Conservation (phyloP, 2,113 vertebrate genomes). For the Oryzias curvinotus region DNA sequence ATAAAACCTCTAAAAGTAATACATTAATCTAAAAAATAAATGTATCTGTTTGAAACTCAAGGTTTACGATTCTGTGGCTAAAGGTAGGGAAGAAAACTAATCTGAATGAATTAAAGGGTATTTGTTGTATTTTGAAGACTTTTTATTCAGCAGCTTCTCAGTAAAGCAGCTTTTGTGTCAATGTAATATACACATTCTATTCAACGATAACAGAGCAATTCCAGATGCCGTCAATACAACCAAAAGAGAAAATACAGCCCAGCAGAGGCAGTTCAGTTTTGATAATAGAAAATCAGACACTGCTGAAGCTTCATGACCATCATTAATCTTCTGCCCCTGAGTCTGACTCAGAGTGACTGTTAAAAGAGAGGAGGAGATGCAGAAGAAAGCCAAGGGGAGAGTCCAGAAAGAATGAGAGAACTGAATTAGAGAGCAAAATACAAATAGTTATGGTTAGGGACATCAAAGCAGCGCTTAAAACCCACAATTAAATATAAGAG, state of each 20-base stretch:
- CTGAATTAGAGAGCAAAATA: conserved; percentile 40
- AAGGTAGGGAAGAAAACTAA: neutral
- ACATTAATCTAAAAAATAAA: no score
- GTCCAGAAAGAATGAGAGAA: conserved; percentile 38
- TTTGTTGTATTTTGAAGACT: neutral
- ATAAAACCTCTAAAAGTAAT: no score
- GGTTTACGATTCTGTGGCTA: neutral
- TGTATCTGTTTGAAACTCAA: no score
- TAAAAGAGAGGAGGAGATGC: conserved; percentile 46
- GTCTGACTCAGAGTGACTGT: conserved; percentile 48
- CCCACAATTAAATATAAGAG: conserved; percentile 31
- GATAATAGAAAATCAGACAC: conserved; percentile 71
- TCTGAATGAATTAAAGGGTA: neutral
- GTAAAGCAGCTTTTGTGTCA: conserved; percentile 8
- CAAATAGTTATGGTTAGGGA: neutral
- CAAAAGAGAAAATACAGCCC: conserved; percentile 52
- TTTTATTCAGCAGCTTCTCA: conserved; percentile 9
- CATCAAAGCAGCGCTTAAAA: conserved; percentile 37
- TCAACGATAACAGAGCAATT: conserved; percentile 66
- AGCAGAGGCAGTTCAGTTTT: conserved; percentile 53
- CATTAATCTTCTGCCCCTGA: conserved; percentile 67
- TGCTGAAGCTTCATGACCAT: conserved; percentile 60
- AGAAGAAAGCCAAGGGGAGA: conserved; percentile 33
- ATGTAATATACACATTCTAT: conserved; percentile 61
- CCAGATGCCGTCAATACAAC: conserved; percentile 47